Conservation (phyloP, 2,797 vertebrate genomes). For the Perodicticus potto region DNA sequence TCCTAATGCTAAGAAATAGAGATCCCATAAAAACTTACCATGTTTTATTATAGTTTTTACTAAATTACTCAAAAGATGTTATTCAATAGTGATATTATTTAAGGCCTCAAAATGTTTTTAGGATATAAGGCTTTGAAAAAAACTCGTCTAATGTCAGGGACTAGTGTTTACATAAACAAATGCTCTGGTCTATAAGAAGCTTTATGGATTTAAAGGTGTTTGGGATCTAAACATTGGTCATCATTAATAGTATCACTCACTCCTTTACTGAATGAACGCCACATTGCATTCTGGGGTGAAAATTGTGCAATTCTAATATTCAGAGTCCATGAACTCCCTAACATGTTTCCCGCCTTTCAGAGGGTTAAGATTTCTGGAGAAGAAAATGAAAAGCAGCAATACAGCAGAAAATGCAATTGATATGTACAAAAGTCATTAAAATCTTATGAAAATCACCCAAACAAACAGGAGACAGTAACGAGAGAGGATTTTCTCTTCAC, state of each 20-base stretch:
- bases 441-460: slow-evolving; percentile 5
- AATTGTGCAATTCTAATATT: background rate
- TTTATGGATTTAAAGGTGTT: slow-evolving; percentile 15
- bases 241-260: background rate
- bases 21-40: background rate
- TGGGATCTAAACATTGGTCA: background rate
- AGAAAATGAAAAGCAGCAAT: slow-evolving; percentile 47
- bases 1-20: slow-evolving; percentile 58
- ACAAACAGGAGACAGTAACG: background rate
- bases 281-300: background rate
- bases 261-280: background rate
- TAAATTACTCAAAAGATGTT: slow-evolving; percentile 46
- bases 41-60: slow-evolving; percentile 27
- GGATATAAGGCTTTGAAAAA: slow-evolving; percentile 1
- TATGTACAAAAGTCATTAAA: background rate
- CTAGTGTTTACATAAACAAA: slow-evolving; percentile 15
- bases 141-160: background rate
- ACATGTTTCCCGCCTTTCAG: background rate
- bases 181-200: background rate
- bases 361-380: slow-evolving; percentile 45
- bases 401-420: slow-evolving; percentile 40
- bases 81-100: slow-evolving; percentile 37
- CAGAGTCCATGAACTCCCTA: background rate
- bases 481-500: slow-evolving; percentile 34
- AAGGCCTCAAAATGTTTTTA: slow-evolving; percentile 53